Base-by-base conservation (phyloP, 2,113 vertebrate genomes). In the Sialia sialis region DNA sequence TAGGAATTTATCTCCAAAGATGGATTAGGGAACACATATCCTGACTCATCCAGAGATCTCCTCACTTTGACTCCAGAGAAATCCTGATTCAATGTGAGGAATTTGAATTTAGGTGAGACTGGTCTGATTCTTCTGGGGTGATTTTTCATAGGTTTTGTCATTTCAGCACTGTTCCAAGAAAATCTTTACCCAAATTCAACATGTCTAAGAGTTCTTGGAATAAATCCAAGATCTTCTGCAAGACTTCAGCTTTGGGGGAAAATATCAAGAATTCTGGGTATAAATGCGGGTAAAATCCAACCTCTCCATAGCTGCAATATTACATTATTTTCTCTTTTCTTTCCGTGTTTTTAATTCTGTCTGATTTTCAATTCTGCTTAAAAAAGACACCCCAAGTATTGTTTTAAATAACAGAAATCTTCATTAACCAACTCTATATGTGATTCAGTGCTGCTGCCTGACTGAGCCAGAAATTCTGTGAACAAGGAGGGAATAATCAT, bases 341-440 rank as follows among this genome's bases (percentile, higher is more conserved):
- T 66, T 48, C 27, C 2, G 1, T 16, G 11, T 36, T 75, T 83
- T 30, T 41, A 66, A 44, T 12, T 34, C n/a, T 20, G 13, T 25
- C 38, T 9, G 16, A 2, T 49, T 58, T 46, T 27, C 41, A 68
- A 6, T 60, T 41, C 26, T 59, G 20, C 13, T 32, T 39, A 39
- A 23, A 48, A 72, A 54, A 11, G 7, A 7, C 14, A 12, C 3
- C 1, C 1, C n/a, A 70, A 55, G 7, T 9, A 1, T 43, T 59
- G 9, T 4, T 32, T 91, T 75, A 75, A 34, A 6, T 74, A 30
- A n/a, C 16, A 67, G 18, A 54, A 58, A 49, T 39, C 27, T 67
- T 75, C 43, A 25, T 6, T 36, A 66, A n/a, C 4, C 38, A 60
- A 2, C 4, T 4, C 12, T 16, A 0, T 8, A 4, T 23, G 27